Evolutionary conservation across 2,797 vertebrate species (phyloP), one percentile per base, ranked within the genome.

Genomic region (Numenius phaeopus): DNA sequence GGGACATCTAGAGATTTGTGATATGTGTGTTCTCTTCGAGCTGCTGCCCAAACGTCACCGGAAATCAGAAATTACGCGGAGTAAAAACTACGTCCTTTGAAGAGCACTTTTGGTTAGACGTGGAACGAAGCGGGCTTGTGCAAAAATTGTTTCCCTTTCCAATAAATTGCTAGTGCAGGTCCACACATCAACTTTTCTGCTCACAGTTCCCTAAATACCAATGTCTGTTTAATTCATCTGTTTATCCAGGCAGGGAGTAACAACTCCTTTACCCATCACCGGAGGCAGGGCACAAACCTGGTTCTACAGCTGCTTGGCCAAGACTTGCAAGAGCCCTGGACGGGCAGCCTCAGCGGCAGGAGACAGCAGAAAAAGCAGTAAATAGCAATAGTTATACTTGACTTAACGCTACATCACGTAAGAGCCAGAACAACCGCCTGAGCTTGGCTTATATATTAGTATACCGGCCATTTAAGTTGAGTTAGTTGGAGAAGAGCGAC

Each of bases 11-110:
- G 55, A 73, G 91, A 34, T 91, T 62, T 85, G 54, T 1, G 44
- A 76, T 21, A 32, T 0, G 0, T 9, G 17, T 18, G 24, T 44
- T 54, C 22, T 42, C 40, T 50, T 55, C 3, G 14, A 59, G 27
- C 79, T 70, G 69, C 79, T 80, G 79, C 79, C 46, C 64, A 54
- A 87, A 29, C 49, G 23, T 8, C 62, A 21, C 11, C 2, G 4
- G 24, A 88, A 88, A 80, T 21, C 19, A 66, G 71, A 90, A 59
- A 73, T 73, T 4, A 66, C 0, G 4, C 4, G 1, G 58, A 64
- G 40, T 50, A 73, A 87, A 89, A 26, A 8, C 24, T 3, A 39
- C 2, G 0, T 49, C 27, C 17, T 61, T 40, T 61, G 66, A 61
- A 69, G 50, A 72, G 19, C 17, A 17, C 27, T 73, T 84, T 50